These are phyloP conservation scores for Coendou prehensilis DNA, from an alignment of 2,797 vertebrate genomes.

Conservation along the genomic window DNA sequence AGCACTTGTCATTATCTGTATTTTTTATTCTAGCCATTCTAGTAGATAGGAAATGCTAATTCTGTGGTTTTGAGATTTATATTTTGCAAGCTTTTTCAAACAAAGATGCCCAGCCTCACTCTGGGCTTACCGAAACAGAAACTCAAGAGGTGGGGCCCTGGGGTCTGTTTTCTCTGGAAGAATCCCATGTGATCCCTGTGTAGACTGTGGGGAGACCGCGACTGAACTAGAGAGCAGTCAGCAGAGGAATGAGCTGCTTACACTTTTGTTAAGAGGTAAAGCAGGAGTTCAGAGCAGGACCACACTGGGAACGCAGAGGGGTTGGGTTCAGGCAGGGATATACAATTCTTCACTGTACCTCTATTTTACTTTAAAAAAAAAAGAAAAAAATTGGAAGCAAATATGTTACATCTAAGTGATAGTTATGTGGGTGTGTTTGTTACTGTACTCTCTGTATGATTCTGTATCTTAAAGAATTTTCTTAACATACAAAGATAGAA, in stretches of 20 bases:
- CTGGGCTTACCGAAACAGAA: conserved; percentile 12
- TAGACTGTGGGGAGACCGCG: neutral
- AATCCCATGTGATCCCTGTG: neutral
- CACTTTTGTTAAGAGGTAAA: neutral
- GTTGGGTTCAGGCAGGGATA: neutral
- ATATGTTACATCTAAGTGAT: neutral
- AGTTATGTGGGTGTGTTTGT: neutral
- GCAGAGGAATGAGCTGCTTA: neutral
- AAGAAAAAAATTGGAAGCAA: neutral
- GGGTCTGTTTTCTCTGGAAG: neutral
- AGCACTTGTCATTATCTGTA: neutral
- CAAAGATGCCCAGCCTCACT: neutral
- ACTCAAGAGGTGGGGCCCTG: neutral
- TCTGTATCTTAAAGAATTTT: neutral
- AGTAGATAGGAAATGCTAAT: neutral
- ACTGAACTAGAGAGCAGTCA: neutral
- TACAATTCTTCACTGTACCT: neutral
- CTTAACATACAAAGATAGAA: neutral
- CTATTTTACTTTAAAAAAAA: neutral
- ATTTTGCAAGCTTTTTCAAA: neutral
- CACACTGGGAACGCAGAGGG: neutral
- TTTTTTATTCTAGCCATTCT: neutral
- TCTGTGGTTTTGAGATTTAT: conserved; percentile 31
- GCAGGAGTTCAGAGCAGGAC: neutral
- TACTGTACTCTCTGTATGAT: neutral